Evolutionary conservation across 2,797 vertebrate genomes (phyloP).

Genomic region (Chaunax sp.): DNA sequence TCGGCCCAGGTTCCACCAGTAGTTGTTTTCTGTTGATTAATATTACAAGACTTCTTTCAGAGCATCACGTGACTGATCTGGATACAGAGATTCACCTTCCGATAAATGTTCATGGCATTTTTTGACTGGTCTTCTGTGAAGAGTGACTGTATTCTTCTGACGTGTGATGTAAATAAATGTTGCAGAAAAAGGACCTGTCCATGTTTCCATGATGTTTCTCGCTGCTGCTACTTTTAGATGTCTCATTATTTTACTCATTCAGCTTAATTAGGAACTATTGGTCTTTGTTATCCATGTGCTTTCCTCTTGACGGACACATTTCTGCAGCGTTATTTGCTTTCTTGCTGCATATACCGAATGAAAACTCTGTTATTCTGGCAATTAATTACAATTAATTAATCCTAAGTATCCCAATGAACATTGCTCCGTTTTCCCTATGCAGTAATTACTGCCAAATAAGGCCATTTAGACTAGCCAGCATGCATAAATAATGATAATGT

Average conservation of each 20-base stretch:
- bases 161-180: conserved; percentile 73
- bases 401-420: conserved; percentile 6
- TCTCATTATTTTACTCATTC: background rate
- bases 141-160: conserved; percentile 67
- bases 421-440: too few species aligned
- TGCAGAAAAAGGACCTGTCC: conserved; percentile 31
- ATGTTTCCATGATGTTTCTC: background rate
- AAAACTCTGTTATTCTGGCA: background rate
- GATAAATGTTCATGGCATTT: conserved; percentile 21
- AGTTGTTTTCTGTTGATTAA: background rate
- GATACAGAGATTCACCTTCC: too few species aligned
- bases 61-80: background rate
- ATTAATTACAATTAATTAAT: conserved; percentile 15
- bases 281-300: too few species aligned
- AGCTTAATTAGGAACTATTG: too few species aligned
- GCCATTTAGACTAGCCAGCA: too few species aligned
- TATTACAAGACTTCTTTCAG: background rate
- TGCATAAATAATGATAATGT: too few species aligned
- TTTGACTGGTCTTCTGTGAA: conserved; percentile 69
- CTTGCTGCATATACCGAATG: background rate
- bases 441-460: too few species aligned
- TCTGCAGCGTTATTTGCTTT: too few species aligned
- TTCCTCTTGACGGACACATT: too few species aligned
- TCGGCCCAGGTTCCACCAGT: too few species aligned
- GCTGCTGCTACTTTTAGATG: background rate